Evolutionary conservation across 2,113 vertebrate species (phyloP), one percentile per base, ranked within the genome.

Genomic region (Clarias macrocephalus): DNA sequence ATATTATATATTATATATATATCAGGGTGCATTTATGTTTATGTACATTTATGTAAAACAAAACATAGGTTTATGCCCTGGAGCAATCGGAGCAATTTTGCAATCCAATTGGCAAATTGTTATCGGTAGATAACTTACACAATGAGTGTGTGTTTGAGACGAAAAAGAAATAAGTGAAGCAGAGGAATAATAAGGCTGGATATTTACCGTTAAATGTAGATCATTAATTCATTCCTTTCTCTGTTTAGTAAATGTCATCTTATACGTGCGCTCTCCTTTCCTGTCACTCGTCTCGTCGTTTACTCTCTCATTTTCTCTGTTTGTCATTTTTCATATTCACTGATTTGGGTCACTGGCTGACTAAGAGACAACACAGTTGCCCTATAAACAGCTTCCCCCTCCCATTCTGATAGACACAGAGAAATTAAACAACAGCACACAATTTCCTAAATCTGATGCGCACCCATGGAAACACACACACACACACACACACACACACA

Each of bases 301-400:
- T 93, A 84, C 91, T n/a, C n/a, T 62, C 59, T 85, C 70, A 62
- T 86, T n/a, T 81, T 42, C 42, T 62, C 65, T 66, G 56, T 85
- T 70, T 72, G 77, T 77, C 1, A 7, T 65, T 89, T 90, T 87
- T 62, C 80, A 89, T 90, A 90, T 93, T 94, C 93, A 85, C 88
- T 93, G 93, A 95, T 95, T 94, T 94, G 93, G 94, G 94, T 95
- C 95, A 95, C 91, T 84, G 92, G 83, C 91, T 93, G 93, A 94
- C 92, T 94, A 94, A 94, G 92, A 93, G 90, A 93, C 93, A 91
- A 91, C 91, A 93, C 91, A 93, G 92, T 92, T 94, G 94, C 88
- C 91, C 93, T 93, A 92, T 92, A 93, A 94, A 93, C 90, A 86
- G 87, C 83, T 87, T 86, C 85, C 42, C n/a, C 86, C 54, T 86